Percentiles rank a stretch among this genome's conserved stretches.
These are phyloP conservation scores for Telenomus remus DNA, from an alignment of 1,140 invertebrate genomes.

Conservation along the genomic window DNA sequence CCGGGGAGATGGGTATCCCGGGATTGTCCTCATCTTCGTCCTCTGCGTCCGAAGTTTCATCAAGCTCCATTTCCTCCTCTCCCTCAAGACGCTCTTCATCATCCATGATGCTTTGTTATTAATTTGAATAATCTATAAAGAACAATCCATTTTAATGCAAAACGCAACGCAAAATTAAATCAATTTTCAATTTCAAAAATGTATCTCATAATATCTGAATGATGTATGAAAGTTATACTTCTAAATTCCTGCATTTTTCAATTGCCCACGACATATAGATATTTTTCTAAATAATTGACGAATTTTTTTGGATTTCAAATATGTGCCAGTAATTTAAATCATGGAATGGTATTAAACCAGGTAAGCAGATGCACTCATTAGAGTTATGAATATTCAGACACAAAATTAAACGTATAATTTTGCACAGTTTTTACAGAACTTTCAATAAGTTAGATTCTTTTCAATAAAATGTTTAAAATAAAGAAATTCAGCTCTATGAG, in stretches of 20 bases:
- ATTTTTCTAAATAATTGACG: background rate
- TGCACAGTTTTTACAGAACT: too few relatives aligned
- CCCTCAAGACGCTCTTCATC: constrained; percentile 74
- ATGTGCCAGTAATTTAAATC: too few relatives aligned
- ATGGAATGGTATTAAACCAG: background rate
- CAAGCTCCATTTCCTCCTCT: constrained; percentile 75
- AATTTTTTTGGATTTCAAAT: too few relatives aligned
- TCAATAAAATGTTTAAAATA: too few relatives aligned
- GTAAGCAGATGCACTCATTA: constrained; percentile 7
- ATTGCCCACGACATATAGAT: too few relatives aligned
- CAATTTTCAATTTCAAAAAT: too few relatives aligned
- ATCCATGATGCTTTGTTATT: constrained; percentile 69
- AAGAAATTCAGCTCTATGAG: too few relatives aligned
- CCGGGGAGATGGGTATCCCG: constrained; percentile 71
- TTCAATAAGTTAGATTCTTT: too few relatives aligned
- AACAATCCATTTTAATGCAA: constrained; percentile 26
- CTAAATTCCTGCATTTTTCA: too few relatives aligned
- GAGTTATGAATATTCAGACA: constrained; percentile 14
- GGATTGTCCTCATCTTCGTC: constrained; percentile 73
- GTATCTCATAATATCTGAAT: too few relatives aligned
- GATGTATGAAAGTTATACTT: too few relatives aligned
- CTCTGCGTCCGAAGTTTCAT: constrained; percentile 73
- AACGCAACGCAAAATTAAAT: background rate
- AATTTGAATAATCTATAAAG: constrained; percentile 50
- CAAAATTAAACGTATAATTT: constrained; percentile 9